phyloP scores from a whole-genome alignment of 2,888 invertebrate species.

The Prenolepis imparis region DNA sequence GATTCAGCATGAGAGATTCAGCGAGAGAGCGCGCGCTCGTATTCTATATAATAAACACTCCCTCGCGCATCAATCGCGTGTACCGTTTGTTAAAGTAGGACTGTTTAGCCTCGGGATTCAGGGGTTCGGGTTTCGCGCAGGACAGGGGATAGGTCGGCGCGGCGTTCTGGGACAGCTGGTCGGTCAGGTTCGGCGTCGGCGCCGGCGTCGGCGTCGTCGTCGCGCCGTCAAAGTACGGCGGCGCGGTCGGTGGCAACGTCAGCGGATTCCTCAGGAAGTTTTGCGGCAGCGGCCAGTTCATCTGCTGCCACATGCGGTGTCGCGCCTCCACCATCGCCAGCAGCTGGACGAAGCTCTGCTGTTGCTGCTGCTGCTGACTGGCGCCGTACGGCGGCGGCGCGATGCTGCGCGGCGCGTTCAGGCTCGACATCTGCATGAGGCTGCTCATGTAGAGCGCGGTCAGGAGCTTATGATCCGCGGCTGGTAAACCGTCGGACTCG shows the following conservation, averaged over 20 bases:
- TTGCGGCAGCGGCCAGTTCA: conserved; percentile 82
- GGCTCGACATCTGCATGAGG: conserved; percentile 84
- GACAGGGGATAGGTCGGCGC: conserved; percentile 79
- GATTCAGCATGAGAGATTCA: background rate
- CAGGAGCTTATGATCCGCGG: conserved; percentile 85
- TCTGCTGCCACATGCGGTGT: conserved; percentile 84
- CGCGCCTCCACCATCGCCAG: conserved; percentile 83
- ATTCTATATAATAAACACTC: background rate
- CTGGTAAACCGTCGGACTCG: conserved; percentile 76
- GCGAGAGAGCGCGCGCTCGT: background rate
- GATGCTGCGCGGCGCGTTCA: conserved; percentile 76
- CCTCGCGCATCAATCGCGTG: conserved; percentile 11
- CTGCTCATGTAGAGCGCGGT: conserved; percentile 86
- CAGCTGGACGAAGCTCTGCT: conserved; percentile 83
- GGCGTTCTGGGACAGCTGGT: conserved; percentile 82
- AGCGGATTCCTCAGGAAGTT: conserved; percentile 81
- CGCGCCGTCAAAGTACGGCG: conserved; percentile 77
- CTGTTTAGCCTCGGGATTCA: conserved; percentile 80
- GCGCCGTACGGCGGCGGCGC: conserved; percentile 75
- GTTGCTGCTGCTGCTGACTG: conserved; percentile 69
- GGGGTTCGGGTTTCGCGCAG: conserved; percentile 80
- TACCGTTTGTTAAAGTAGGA: conserved; percentile 83
- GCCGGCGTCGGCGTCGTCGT: conserved; percentile 61
- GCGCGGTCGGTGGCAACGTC: conserved; percentile 72
- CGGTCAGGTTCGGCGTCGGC: conserved; percentile 77